Evolutionary conservation across 2,113 vertebrate genomes (phyloP), one percentile per base, ranked within the genome.

Genomic region (Origma solitaria): DNA sequence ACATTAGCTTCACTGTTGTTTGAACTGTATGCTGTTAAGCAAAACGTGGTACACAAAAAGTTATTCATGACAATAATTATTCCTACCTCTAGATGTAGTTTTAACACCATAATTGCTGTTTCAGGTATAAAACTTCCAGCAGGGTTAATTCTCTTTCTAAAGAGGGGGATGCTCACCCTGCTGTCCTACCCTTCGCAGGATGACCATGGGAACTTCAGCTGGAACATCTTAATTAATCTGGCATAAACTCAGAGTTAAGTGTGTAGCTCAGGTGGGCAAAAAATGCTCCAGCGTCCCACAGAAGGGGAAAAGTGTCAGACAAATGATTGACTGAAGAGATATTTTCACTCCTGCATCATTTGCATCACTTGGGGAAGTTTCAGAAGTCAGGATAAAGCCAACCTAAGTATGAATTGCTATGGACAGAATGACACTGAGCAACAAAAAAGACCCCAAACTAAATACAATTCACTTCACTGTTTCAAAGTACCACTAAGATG

Each of bases 31-130:
- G 7, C 13, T 70, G 10, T 79, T 51, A 37, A 72, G 13, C 45
- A 82, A 35, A 79, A 66, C 30, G 66, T 37, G 56, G 28, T 76
- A 37, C 84, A 62, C 14, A 13, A 21, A 54, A 81, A 58, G 91
- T 8, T 23, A 72, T 28, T 33, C 56, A 35, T 51, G 83, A 90
- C 71, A 92, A 79, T 94, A 95, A 95, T 86, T 88, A 79, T 88
- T 96, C 61, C 66, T 70, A 91, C 65, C 82, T 97, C 90, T 96
- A 89, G 88, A 92, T 85, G 88, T 97, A 94, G 61, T 96, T 96
- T 98, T 97, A 96, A 96, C 61, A 95, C 66, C 88, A 61, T 57
- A 82, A 42, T 90, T 90, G 30, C 96, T 95, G 78, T 54, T 62
- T 81, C 71, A 93, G 87, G 77, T 96, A 92, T n/a, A 90, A 95